A percentile compares a stretch with the other conserved stretches of the same genome.
These are phyloP conservation scores for Argyrosomus japonicus DNA, from an alignment of 2,113 vertebrate species.

Conservation along the genomic window DNA sequence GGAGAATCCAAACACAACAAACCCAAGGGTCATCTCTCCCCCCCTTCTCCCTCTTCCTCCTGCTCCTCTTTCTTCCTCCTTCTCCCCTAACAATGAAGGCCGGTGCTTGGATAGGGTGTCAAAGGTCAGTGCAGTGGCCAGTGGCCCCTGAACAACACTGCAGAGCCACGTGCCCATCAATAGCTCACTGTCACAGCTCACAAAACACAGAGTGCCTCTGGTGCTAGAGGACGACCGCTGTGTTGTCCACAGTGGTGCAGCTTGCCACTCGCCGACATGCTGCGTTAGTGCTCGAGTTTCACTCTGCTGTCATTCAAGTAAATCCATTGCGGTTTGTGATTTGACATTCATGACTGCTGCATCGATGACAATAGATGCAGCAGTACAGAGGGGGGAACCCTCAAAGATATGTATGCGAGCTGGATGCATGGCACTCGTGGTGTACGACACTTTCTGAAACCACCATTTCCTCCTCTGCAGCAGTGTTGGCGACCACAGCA, in stretches of 20 bases:
- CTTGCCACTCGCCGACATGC: conserved; percentile 22
- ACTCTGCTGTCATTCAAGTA: conserved; percentile 37
- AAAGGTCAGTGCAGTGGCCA: conserved; percentile 80
- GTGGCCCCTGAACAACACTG: conserved; percentile 65
- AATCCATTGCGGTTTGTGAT: conserved; percentile 41
- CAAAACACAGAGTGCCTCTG: conserved; percentile 67
- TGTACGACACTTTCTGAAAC: conserved; percentile 23
- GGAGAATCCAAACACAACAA: conserved; percentile 63
- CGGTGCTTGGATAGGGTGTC: conserved; percentile 55
- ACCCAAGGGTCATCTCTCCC: conserved; percentile 74
- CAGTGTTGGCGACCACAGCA: conserved; percentile 40
- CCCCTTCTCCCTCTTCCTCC: conserved; percentile 33
- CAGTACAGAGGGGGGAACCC: not conserved
- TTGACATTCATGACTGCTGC: conserved; percentile 45
- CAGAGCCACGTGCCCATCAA: conserved; percentile 77
- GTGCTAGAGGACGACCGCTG: conserved; percentile 56
- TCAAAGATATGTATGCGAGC: conserved; percentile 1
- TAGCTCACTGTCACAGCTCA: conserved; percentile 77
- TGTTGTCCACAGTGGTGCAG: conserved; percentile 41
- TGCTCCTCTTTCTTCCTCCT: conserved; percentile 52
- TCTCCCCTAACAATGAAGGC: conserved; percentile 65
- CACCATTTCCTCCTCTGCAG: conserved; percentile 50
- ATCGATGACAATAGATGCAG: conserved; percentile 19
- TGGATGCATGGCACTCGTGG: not conserved
- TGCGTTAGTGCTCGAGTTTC: conserved; percentile 44